Conservation (phyloP, 1,140 invertebrate species). For the Drosophila repleta region DNA sequence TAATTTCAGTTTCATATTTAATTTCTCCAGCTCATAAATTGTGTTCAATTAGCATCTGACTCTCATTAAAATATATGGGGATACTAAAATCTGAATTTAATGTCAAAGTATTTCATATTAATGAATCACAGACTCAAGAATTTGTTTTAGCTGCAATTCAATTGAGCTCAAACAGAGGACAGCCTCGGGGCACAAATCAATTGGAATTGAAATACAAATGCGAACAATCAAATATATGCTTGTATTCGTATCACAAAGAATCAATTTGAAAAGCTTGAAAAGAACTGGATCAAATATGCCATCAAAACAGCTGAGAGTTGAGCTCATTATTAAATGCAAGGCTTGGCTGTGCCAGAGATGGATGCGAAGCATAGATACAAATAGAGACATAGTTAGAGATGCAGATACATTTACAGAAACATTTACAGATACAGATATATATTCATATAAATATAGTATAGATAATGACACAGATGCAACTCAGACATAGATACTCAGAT, state of each 20-base stretch:
- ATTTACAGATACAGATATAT: constrained; percentile 2
- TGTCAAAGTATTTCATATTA: background rate
- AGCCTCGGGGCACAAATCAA: constrained; percentile 17
- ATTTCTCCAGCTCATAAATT: background rate
- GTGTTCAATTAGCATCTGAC: background rate
- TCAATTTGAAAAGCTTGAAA: background rate
- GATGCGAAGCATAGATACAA: background rate
- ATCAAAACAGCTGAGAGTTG: constrained; percentile 3
- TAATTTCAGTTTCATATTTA: background rate
- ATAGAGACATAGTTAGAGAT: constrained; percentile 8
- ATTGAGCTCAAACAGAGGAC: constrained; percentile 8
- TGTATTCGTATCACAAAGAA: constrained; percentile 3
- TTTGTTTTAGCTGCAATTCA: constrained; percentile 18
- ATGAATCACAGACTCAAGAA: too few species aligned
- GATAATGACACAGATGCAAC: background rate
- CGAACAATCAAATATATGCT: background rate
- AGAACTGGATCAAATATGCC: constrained; percentile 11
- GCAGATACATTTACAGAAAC: background rate
- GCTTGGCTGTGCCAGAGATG: too few species aligned
- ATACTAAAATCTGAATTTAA: constrained; percentile 7
- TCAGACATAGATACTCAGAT: background rate
- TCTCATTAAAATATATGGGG: background rate
- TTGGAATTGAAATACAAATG: constrained; percentile 1
- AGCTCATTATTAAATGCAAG: constrained; percentile 24
- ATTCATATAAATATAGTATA: background rate